phyloP scores from a whole-genome alignment of 2,797 vertebrate species.

The Tiaroga cobitis region DNA sequence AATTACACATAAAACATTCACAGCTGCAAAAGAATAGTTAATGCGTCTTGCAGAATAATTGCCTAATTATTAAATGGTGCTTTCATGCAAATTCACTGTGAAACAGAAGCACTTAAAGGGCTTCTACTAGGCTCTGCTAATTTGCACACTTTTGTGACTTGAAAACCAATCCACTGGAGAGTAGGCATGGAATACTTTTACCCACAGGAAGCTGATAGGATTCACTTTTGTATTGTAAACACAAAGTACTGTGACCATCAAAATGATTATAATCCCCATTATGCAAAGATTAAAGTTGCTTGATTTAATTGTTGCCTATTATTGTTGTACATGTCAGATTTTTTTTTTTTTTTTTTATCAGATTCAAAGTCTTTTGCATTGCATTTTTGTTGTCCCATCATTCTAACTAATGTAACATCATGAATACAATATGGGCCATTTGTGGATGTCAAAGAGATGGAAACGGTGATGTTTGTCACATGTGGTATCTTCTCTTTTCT shows the following conservation, averaged over 20 bases:
- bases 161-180: slow-evolving; percentile 15
- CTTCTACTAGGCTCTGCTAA: slow-evolving; percentile 35
- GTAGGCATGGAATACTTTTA: slow-evolving; percentile 12
- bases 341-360: background rate
- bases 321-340: slow-evolving; percentile 1
- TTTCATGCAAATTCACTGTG: slow-evolving; percentile 48
- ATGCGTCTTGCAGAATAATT: background rate
- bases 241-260: slow-evolving; percentile 10
- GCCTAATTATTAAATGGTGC: slow-evolving; percentile 58
- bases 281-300: background rate
- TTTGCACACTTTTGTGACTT: background rate
- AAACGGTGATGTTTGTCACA: background rate
- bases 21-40: background rate
- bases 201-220: slow-evolving; percentile 30
- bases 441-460: background rate
- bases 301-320: background rate
- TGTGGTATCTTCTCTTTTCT: slow-evolving; percentile 50
- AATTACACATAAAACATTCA: slow-evolving; percentile 6
- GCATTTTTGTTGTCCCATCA: background rate
- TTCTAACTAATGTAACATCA: background rate
- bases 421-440: background rate
- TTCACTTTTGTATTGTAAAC: slow-evolving; percentile 7
- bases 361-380: background rate
- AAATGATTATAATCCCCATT: slow-evolving; percentile 3
- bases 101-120: slow-evolving; percentile 54